Percentiles rank a stretch among this genome's conserved stretches.
phyloP scores from a whole-genome alignment of 2,797 vertebrate genomes.

The Nyctalus aviator region DNA sequence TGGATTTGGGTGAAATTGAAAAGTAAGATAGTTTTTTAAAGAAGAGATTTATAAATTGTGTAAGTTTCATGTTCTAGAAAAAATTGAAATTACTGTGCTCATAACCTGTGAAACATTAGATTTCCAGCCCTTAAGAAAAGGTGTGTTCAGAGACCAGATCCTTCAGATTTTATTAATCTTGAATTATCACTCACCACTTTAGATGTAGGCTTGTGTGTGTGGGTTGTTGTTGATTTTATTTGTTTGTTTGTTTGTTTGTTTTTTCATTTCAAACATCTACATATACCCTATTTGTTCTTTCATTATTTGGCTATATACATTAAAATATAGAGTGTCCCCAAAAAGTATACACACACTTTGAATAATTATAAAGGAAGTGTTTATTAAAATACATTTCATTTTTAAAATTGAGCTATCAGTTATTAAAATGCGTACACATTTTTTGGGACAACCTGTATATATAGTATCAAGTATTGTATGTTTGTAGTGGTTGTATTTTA shows the following conservation, averaged over 20 bases:
- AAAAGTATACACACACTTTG: too few relatives aligned
- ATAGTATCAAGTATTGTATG: background rate
- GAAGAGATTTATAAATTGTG: background rate
- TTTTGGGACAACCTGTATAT: too few relatives aligned
- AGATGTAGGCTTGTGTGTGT: background rate
- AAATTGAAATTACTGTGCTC: background rate
- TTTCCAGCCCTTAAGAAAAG: background rate
- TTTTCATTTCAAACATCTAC: background rate
- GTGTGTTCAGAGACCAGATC: background rate
- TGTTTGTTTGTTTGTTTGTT: too few relatives aligned
- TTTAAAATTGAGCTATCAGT: too few relatives aligned
- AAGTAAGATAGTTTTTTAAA: conserved; percentile 9
- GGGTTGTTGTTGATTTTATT: too few relatives aligned
- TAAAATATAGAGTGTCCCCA: background rate
- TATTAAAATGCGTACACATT: too few relatives aligned
- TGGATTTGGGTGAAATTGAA: background rate
- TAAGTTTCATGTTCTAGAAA: background rate
- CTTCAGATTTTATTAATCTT: background rate
- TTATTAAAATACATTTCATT: too few relatives aligned
- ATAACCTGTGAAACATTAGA: background rate
- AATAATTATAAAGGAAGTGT: too few relatives aligned
- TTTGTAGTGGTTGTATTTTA: background rate
- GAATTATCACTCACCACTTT: background rate
- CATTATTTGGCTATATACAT: background rate
- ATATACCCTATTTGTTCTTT: background rate